phyloP scores from a whole-genome alignment of 2,888 invertebrate species.

The Microdon myrmicae region DNA sequence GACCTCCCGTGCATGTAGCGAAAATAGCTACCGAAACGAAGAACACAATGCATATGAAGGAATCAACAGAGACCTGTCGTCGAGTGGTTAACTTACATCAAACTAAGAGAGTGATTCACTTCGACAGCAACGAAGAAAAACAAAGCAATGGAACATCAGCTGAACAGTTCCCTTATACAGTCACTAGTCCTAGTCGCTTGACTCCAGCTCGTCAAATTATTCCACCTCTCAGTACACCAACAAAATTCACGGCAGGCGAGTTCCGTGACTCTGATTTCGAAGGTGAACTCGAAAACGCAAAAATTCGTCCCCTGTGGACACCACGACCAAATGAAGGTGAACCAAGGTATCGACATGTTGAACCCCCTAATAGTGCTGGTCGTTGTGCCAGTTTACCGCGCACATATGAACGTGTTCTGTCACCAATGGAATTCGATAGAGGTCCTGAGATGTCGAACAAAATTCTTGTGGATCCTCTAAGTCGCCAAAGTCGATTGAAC shows the following conservation, averaged over 20 bases:
- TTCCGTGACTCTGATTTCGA: slow-evolving; percentile 77
- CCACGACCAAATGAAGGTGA: slow-evolving; percentile 72
- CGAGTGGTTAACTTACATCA: slow-evolving; percentile 76
- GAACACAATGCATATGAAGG: slow-evolving; percentile 77
- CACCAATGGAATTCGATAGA: slow-evolving; percentile 74
- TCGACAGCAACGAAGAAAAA: slow-evolving; percentile 69
- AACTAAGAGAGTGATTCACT: slow-evolving; percentile 76
- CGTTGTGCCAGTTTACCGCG: slow-evolving; percentile 70
- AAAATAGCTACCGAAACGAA: slow-evolving; percentile 74
- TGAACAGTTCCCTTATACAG: slow-evolving; percentile 68
- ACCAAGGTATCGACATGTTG: slow-evolving; percentile 72
- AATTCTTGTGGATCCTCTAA: slow-evolving; percentile 58
- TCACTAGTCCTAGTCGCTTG: slow-evolving; percentile 64
- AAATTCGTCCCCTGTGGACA: slow-evolving; percentile 74
- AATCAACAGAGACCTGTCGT: slow-evolving; percentile 74
- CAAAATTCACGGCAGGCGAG: slow-evolving; percentile 74
- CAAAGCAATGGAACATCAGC: slow-evolving; percentile 55
- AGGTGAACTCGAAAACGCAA: slow-evolving; percentile 73
- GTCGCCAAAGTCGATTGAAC: slow-evolving; percentile 52
- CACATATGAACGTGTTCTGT: slow-evolving; percentile 69
- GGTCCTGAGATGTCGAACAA: slow-evolving; percentile 68
- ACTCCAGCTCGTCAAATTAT: slow-evolving; percentile 62
- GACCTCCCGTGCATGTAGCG: slow-evolving; percentile 71
- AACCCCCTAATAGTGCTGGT: slow-evolving; percentile 67
- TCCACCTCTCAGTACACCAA: slow-evolving; percentile 71